Base-by-base conservation (phyloP, 1,140 invertebrate genomes). In the Pseudomyrmex pallidus region DNA sequence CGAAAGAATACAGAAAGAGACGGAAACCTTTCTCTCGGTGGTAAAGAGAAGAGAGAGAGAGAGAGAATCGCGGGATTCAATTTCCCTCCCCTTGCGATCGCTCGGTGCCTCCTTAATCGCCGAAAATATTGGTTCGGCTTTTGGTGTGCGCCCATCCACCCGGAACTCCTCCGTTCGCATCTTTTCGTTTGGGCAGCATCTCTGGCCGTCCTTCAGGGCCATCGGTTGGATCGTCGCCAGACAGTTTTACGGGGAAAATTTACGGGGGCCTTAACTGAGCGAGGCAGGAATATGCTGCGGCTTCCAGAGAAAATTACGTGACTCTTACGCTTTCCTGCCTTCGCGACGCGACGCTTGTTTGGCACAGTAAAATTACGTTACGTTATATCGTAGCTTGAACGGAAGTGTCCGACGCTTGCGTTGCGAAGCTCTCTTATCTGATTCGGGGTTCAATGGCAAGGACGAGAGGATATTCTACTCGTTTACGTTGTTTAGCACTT, bases 221-320 rank as follows among this genome's bases (percentile, higher is more conserved):
- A 73, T 74, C 66, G 73, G 61, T 82, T 92, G 92, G 90, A 90
- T 64, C 73, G 73, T 78, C 64, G 91, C 92, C 92, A 93, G 84
- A 85, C 88, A 84, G 70, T 89, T 86, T 87, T 20, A 91, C 88
- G 84, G 67, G 82, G 86, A 90, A 35, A 91, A 92, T 92, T 92
- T 84, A 91, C 85, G 82, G 70, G 50, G 44, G 5, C 17, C 15
- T 77, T 74, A 57, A 57, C 61, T 22, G 15, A 15, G 10, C 35
- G 12, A 20, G 50, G 64, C 61, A 20, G 15, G 0, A 67, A 82
- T 68, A 74, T 50, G 66, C 44, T 44, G 76, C 46, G 76, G 82
- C 83, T 85, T 82, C 61, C 72, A 84, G 82, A 67, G 85, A 89
- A 91, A 92, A 92, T 92, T 92, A 91, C 92, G 92, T 89, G 91